Evolutionary conservation across 2,113 vertebrate genomes (phyloP).

Genomic region (Solea senegalensis): DNA sequence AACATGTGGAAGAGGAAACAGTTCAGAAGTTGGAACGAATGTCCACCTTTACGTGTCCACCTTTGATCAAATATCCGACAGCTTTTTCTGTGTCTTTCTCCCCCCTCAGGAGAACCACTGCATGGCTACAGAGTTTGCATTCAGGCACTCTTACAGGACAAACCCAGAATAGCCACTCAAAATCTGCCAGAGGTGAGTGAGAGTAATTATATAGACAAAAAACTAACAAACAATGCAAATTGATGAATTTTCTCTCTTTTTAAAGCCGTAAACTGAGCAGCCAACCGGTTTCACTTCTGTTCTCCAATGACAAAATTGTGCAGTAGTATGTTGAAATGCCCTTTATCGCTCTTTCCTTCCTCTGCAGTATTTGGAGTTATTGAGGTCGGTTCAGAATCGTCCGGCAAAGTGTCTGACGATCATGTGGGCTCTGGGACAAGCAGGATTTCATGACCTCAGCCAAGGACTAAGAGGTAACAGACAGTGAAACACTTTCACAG

Average conservation of each 20-base stretch:
- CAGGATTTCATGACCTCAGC: slow-evolving; percentile 87
- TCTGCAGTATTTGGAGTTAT: slow-evolving; percentile 89
- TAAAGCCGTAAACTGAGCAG: neutral
- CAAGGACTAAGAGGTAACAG: slow-evolving; percentile 90
- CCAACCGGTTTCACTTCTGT: neutral
- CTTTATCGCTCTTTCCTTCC: neutral
- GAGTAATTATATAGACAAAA: neutral
- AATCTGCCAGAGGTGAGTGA: slow-evolving; percentile 88
- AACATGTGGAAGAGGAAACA: no score
- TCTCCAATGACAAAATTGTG: neutral
- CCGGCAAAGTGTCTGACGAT: slow-evolving; percentile 91
- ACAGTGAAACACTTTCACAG: neutral
- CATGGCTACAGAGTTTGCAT: slow-evolving; percentile 96
- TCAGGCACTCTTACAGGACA: slow-evolving; percentile 90
- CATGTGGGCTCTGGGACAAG: slow-evolving; percentile 95
- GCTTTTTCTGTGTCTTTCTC: neutral
- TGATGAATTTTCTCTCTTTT: neutral
- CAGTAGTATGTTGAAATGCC: neutral
- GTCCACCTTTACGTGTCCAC: no score
- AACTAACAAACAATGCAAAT: no score
- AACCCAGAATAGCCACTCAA: slow-evolving; percentile 86
- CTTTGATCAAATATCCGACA: neutral
- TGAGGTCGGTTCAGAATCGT: slow-evolving; percentile 90
- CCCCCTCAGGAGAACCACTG: slow-evolving; percentile 85
- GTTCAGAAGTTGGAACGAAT: no score